Percentiles rank a stretch among this genome's conserved stretches.
Conservation (phyloP, 2,888 invertebrate species). For the Steromphala cineraria region DNA sequence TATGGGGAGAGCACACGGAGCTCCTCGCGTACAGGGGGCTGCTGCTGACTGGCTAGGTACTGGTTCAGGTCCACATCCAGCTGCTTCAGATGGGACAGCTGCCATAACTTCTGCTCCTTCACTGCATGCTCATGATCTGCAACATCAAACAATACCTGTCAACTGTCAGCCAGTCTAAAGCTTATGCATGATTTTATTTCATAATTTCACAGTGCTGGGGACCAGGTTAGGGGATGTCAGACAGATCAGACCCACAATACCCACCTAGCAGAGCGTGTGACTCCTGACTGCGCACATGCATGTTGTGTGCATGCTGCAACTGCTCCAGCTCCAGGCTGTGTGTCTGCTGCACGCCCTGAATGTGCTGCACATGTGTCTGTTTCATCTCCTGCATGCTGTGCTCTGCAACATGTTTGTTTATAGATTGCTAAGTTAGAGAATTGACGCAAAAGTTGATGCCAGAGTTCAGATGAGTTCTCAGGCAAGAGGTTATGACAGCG, state of each 20-base stretch:
- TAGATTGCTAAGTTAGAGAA: too few relatives aligned
- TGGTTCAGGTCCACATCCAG: slow-evolving; percentile 61
- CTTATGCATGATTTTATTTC: too few relatives aligned
- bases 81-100: slow-evolving; percentile 48
- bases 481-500: too few relatives aligned
- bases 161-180: too few relatives aligned
- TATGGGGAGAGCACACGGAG: slow-evolving; percentile 31
- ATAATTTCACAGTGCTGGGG: not conserved
- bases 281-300: slow-evolving; percentile 41
- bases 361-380: slow-evolving; percentile 56
- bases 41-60: slow-evolving; percentile 53
- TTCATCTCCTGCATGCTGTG: slow-evolving; percentile 61
- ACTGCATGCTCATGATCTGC: slow-evolving; percentile 47
- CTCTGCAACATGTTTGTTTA: slow-evolving; percentile 43
- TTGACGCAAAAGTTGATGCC: too few relatives aligned
- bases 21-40: slow-evolving; percentile 48
- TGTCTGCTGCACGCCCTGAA: slow-evolving; percentile 41
- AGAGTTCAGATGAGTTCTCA: too few relatives aligned
- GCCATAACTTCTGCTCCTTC: slow-evolving; percentile 47
- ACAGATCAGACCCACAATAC: not conserved
- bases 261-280: slow-evolving; percentile 45
- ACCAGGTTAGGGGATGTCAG: too few relatives aligned
- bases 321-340: slow-evolving; percentile 50
- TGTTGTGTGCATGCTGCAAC: slow-evolving; percentile 45
- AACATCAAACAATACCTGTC: not conserved